These are phyloP conservation scores for Leptinotarsa juncta DNA, from an alignment of 2,888 invertebrate species.

Conservation along the genomic window DNA sequence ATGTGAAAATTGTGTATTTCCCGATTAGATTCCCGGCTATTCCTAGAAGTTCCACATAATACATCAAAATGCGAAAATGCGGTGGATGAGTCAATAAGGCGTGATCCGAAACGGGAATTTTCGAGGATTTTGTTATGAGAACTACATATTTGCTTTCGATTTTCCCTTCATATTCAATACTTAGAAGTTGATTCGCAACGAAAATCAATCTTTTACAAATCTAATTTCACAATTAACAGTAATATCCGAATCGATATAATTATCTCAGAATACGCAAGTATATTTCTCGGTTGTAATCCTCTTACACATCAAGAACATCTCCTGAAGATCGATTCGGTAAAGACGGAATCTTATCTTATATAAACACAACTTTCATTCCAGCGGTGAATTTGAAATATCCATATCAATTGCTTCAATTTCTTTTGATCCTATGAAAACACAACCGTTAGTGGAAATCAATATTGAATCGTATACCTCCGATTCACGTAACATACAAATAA, in stretches of 20 bases:
- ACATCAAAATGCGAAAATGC: slow-evolving; percentile 29
- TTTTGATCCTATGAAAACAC: slow-evolving; percentile 17
- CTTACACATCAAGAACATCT: neutral
- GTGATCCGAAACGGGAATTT: neutral
- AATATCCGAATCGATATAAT: neutral
- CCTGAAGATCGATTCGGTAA: neutral
- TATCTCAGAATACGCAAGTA: neutral
- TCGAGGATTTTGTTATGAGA: neutral
- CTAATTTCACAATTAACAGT: neutral
- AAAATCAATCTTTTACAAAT: neutral
- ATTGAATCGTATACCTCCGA: slow-evolving; percentile 11
- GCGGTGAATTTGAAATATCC: slow-evolving; percentile 8
- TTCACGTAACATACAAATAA: slow-evolving; percentile 15
- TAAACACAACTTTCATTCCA: neutral
- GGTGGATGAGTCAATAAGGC: slow-evolving; percentile 26
- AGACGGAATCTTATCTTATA: neutral
- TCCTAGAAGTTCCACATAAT: slow-evolving; percentile 27
- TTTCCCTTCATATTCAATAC: neutral
- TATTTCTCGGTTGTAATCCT: neutral
- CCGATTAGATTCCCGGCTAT: slow-evolving; percentile 40
- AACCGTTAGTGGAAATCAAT: slow-evolving; percentile 16
- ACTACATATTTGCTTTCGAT: neutral
- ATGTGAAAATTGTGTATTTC: slow-evolving; percentile 44
- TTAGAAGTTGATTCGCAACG: neutral
- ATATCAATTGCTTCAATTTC: slow-evolving; percentile 15